Evolutionary conservation across 2,888 invertebrate species (phyloP), one percentile per base, ranked within the genome.

Genomic region (Orthosia cruda): DNA sequence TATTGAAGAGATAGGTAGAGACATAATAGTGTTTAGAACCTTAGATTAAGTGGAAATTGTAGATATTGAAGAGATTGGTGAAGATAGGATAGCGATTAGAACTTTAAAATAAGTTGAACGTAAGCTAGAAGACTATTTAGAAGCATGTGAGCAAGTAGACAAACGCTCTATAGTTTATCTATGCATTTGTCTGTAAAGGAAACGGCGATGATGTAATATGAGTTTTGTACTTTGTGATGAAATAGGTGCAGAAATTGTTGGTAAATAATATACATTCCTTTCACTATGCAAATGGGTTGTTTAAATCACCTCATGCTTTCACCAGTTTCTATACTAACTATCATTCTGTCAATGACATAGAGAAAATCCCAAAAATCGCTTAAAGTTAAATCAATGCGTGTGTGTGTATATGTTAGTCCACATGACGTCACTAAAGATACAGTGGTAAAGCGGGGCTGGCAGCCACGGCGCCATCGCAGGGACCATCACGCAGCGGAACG

Each of bases 361-460:
- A 52, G 2, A 3, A n/a, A 40, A 12, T 12, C 13, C 67, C 18
- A 32, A 65, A 32, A 67, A 13, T 18, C 40, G 45, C 4, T 12
- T 5, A 15, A 0, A 52, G 40, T 69, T 68, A 45, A 54, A 1
- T 16, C 26, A n/a, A 32, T 63, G 62, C 69, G 58, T 80, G 62
- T 71, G 58, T 80, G 65, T 74, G 65, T 76, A 32, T 72, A 61
- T 76, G 71, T 76, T 67, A 76, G 26, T 67, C 58, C 40, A 54
- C 70, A 54, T 85, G 77, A 74, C 77, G 45, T 85, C 76, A 81
- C 83, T 83, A 83, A 5, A 71, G 5, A 85, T 81, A 83, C 85
- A 71, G 81, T 85, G 85, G 85, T 84, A 71, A 83, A 83, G 83
- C 83, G 77, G 83, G 83, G 73, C 81, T 68, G 68, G 85, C 85